Conservation (phyloP, 2,113 vertebrate genomes). For the Excalfactoria chinensis region DNA sequence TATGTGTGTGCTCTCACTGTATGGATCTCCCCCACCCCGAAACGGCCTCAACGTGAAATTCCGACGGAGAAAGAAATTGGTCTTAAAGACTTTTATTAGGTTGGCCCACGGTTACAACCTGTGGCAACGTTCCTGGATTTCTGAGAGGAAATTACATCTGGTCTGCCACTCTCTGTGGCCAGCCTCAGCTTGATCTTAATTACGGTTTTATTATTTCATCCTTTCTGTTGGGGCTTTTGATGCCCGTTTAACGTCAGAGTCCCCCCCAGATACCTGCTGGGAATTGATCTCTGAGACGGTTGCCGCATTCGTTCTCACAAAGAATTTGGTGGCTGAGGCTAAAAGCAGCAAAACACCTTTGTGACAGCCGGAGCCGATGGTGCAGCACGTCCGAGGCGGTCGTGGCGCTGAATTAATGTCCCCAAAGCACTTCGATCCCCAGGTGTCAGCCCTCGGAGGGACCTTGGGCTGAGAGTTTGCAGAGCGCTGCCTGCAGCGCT, state of each 20-base stretch:
- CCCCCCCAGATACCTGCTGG: neutral
- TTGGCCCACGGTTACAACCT: slow-evolving; percentile 51
- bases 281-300: neutral
- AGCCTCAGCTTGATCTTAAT: slow-evolving; percentile 41
- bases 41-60: neutral
- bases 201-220: slow-evolving; percentile 39
- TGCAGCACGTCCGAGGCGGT: neutral
- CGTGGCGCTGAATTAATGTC: slow-evolving; percentile 34
- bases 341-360: neutral
- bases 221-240: neutral
- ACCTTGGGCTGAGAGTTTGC: neutral
- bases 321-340: neutral
- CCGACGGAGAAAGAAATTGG: neutral
- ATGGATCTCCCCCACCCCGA: slow-evolving; percentile 19
- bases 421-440: neutral
- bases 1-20: slow-evolving; percentile 3
- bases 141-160: neutral
- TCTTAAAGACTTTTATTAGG: slow-evolving; percentile 57
- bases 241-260: neutral
- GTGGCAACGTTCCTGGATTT: slow-evolving; percentile 50
- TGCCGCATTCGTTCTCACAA: neutral
- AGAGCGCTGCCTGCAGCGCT: neutral
- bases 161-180: neutral
- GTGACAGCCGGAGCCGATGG: neutral
- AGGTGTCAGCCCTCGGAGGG: neutral